Conservation (phyloP, 2,888 invertebrate genomes). For the Drosophila birchii region DNA sequence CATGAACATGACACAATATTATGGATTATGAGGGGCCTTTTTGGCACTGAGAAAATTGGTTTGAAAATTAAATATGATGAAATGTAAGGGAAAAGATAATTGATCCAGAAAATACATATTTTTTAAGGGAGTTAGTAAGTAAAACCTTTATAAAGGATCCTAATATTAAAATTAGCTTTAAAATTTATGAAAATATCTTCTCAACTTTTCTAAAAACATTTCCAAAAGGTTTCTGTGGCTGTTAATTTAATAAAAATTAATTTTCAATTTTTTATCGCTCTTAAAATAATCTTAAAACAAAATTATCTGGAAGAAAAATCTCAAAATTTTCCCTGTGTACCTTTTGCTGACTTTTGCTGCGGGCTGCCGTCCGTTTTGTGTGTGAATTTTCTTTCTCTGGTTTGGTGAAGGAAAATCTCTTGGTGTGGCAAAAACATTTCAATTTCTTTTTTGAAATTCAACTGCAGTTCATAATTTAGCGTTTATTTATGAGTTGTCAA, state of each 20-base stretch:
- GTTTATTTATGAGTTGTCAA: slow-evolving; percentile 83
- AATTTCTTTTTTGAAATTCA: slow-evolving; percentile 55
- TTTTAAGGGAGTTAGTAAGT: neutral
- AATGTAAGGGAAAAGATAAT: accelerated
- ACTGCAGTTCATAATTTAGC: slow-evolving; percentile 78
- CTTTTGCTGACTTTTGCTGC: slow-evolving; percentile 12
- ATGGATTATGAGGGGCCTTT: slow-evolving; percentile 70
- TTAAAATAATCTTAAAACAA: too few species aligned
- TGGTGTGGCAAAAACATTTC: slow-evolving; percentile 67
- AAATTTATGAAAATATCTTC: neutral
- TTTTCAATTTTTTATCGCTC: too few species aligned
- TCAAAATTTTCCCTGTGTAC: slow-evolving; percentile 15
- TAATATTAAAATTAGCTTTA: too few species aligned
- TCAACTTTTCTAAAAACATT: neutral
- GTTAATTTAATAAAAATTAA: neutral
- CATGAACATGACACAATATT: slow-evolving; percentile 80
- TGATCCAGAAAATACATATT: neutral
- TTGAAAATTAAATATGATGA: neutral
- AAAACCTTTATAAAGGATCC: too few species aligned
- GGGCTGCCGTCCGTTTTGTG: slow-evolving; percentile 28
- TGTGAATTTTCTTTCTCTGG: slow-evolving; percentile 24
- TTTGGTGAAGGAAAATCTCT: slow-evolving; percentile 48
- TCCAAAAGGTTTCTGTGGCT: neutral
- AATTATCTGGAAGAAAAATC: neutral
- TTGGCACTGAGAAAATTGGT: slow-evolving; percentile 5